A percentile compares a stretch with the other conserved stretches of the same genome.
phyloP scores from a whole-genome alignment of 2,113 vertebrate species.

The Orycteropus afer region DNA sequence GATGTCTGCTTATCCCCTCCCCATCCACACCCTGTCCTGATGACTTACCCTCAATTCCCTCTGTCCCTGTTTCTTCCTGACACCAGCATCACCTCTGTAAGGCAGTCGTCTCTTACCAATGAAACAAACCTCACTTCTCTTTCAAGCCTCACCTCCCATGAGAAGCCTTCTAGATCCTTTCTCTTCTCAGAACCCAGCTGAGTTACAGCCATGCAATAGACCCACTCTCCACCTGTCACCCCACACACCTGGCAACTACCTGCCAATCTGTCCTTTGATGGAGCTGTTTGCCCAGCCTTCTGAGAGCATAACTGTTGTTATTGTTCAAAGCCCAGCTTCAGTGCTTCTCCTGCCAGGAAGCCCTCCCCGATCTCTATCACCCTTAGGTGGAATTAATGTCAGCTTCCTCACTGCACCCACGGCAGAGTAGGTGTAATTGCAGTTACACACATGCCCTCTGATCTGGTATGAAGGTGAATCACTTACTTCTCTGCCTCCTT shows the following conservation, averaged over 20 bases:
- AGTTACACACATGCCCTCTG: background rate
- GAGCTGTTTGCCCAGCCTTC: background rate
- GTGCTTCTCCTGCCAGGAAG: background rate
- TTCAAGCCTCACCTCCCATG: background rate
- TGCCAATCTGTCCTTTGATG: background rate
- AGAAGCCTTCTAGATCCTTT: background rate
- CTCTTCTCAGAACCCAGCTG: background rate
- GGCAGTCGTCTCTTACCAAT: background rate
- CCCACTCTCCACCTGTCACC: background rate
- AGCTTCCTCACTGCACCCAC: background rate
- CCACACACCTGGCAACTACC: background rate
- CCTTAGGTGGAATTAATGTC: background rate
- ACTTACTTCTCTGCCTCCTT: background rate
- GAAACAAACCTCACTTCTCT: background rate
- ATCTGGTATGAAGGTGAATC: background rate
- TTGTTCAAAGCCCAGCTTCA: background rate
- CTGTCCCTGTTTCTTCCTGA: background rate
- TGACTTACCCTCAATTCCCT: background rate
- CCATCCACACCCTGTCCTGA: background rate
- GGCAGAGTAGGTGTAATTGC: background rate
- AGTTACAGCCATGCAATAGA: background rate
- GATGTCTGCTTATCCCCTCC: background rate
- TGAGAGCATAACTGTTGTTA: background rate
- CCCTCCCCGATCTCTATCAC: background rate
- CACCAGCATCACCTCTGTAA: background rate